A percentile compares a stretch with the other conserved stretches of the same genome.
phyloP scores from a whole-genome alignment of 2,113 vertebrate genomes.

The Eurystomus gularis region DNA sequence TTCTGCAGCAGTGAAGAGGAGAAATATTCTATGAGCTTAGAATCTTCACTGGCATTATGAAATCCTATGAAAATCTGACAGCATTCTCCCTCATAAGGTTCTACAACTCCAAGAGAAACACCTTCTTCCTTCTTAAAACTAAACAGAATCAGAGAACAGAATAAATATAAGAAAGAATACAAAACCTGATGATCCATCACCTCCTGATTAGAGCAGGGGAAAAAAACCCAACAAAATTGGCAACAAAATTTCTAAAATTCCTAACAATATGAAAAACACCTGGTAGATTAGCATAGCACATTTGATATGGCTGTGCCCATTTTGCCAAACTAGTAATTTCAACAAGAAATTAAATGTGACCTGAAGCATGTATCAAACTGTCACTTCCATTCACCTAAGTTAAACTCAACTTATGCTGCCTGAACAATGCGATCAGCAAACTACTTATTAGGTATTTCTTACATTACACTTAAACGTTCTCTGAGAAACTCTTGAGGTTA shows the following conservation, averaged over 20 bases:
- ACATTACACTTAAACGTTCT: conserved; percentile 22
- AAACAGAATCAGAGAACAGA: not conserved
- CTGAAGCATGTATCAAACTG: conserved; percentile 50
- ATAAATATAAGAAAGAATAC: not conserved
- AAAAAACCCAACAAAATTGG: not conserved
- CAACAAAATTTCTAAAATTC: not conserved
- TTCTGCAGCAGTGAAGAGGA: not conserved
- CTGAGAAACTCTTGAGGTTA: conserved; percentile 46
- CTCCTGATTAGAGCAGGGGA: not conserved
- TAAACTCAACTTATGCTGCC: conserved; percentile 33
- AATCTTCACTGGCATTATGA: not conserved
- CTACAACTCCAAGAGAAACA: not conserved
- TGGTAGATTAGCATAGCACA: not conserved
- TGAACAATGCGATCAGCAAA: conserved; percentile 56
- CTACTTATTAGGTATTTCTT: conserved; percentile 56
- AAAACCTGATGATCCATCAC: not conserved
- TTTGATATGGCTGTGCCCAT: not conserved
- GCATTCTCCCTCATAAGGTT: not conserved
- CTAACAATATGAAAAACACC: not conserved
- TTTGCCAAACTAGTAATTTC: conserved; percentile 53
- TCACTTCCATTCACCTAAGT: conserved; percentile 56
- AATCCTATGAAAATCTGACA: not conserved
- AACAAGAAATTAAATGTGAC: conserved; percentile 66
- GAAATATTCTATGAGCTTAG: not conserved
- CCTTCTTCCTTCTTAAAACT: not conserved